Evolutionary conservation across 2,113 vertebrate species (phyloP), one percentile per base, ranked within the genome.

Genomic region (Ctenomys sociabilis): DNA sequence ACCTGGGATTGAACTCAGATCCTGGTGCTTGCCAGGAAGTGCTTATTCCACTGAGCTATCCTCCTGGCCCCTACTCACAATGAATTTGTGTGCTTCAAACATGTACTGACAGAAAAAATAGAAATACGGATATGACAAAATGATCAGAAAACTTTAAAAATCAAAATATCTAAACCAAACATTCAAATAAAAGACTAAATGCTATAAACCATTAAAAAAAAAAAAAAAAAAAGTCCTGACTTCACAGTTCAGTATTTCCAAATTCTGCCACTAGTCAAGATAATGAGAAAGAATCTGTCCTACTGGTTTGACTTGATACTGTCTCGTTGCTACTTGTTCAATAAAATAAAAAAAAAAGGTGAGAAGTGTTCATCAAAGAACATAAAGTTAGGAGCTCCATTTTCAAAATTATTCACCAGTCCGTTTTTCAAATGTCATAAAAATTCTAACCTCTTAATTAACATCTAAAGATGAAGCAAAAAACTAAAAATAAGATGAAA

Each of bases 241-340:
- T 80, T 94, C n/a, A 72, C 28, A 63, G 21, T 73, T 86, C 84
- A 81, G n/a, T 81, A 88, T 94, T 85, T 96, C 54, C 70, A 83
- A 91, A 85, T 32, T 66, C 81, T 3, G 91, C 22, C 52, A 88
- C 45, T 88, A 90, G 80, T 7, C 45, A 94, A 90, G 4, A 40
- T 37, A 87, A 14, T 4, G n/a, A n/a, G n/a, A n/a, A n/a, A n/a
- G n/a, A n/a, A n/a, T n/a, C n/a, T n/a, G n/a, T n/a, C n/a, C n/a
- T n/a, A n/a, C n/a, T n/a, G n/a, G n/a, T n/a, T n/a, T n/a, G n/a
- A n/a, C n/a, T n/a, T n/a, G n/a, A n/a, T n/a, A n/a, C n/a, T n/a
- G n/a, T n/a, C n/a, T n/a, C n/a, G n/a, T n/a, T n/a, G n/a, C n/a
- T n/a, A n/a, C n/a, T n/a, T n/a, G n/a, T n/a, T n/a, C n/a, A n/a